Percentiles rank a stretch among this genome's conserved stretches.
Conservation (phyloP, 2,797 vertebrate genomes). For the Rhyacichthys aspro region DNA sequence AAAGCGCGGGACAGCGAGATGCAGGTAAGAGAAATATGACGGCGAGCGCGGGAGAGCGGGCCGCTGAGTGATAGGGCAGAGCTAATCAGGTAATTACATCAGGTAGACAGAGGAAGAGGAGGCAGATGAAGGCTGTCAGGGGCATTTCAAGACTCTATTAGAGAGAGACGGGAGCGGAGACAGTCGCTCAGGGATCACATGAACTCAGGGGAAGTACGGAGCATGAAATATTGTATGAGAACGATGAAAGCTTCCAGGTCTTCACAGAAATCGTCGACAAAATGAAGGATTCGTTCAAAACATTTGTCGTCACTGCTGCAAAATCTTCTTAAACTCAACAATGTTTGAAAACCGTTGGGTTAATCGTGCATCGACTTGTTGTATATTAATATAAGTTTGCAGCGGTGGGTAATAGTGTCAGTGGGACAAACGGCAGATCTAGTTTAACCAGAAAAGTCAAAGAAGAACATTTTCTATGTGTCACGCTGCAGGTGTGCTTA, state of each 20-base stretch:
- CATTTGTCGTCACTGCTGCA: too few relatives aligned
- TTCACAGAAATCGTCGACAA: conserved; percentile 31
- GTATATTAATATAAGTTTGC: too few relatives aligned
- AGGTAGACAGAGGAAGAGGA: conserved; percentile 53
- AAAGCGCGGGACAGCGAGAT: conserved; percentile 72
- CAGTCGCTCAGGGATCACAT: conserved; percentile 63
- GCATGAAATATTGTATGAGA: conserved; percentile 63
- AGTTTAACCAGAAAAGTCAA: conserved; percentile 42
- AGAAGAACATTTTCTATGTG: conserved; percentile 41
- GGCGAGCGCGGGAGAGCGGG: conserved; percentile 34
- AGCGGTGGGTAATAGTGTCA: background rate
- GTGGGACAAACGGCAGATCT: conserved; percentile 7
- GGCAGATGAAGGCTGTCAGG: conserved; percentile 52
- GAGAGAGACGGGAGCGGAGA: conserved; percentile 46
- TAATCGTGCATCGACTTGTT: background rate
- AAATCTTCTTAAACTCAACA: too few relatives aligned
- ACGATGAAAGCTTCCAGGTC: conserved; percentile 44
- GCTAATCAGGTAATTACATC: conserved; percentile 60
- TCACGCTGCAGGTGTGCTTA: conserved; percentile 13
- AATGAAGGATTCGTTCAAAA: too few relatives aligned
- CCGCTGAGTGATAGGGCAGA: conserved; percentile 52
- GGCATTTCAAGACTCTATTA: conserved; percentile 43
- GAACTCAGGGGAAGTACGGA: conserved; percentile 42
- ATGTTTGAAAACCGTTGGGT: background rate
- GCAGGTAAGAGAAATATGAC: conserved; percentile 53